Base-by-base conservation (phyloP, 1,140 invertebrate genomes). In the Marisa cornuarietis region DNA sequence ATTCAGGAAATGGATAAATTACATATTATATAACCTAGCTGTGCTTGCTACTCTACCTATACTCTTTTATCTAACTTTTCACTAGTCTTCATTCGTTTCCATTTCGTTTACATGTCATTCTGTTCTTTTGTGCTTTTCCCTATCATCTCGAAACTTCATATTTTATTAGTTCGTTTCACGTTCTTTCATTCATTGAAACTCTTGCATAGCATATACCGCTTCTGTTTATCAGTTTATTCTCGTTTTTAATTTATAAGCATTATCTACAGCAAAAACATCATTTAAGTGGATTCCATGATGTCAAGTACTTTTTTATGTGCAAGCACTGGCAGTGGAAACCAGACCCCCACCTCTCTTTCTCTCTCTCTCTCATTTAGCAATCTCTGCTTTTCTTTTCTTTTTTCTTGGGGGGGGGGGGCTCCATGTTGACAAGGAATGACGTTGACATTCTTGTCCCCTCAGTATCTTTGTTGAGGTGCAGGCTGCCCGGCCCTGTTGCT, bases 321-420 rank as follows among this genome's bases (percentile, higher is more conserved):
- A n/a, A n/a, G n/a, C n/a, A n/a, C n/a, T n/a, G n/a, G n/a, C n/a
- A n/a, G n/a, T n/a, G n/a, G n/a, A n/a, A n/a, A n/a, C n/a, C n/a
- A n/a, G n/a, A n/a, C 42, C 68, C 42, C 68, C 42, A 8, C 42
- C 68, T 24, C n/a, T 71, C n/a, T 69, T 42, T 69, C 68, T 69
- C 68, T 71, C 68, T 71, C 10, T 71, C 68, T 71, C 68, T 71
- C 68, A 42, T 71, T 42, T 71, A n/a, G 24, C 68, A 26, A n/a
- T 71, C 68, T 71, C n/a, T 71, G n/a, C n/a, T n/a, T n/a, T n/a
- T n/a, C n/a, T n/a, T n/a, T n/a, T n/a, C n/a, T n/a, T n/a, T n/a
- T n/a, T n/a, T n/a, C n/a, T n/a, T n/a, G n/a, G n/a, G n/a, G n/a
- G n/a, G n/a, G n/a, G n/a, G n/a, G n/a, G n/a, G n/a, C n/a, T n/a